These are phyloP conservation scores for Phenganax subtilis DNA, from an alignment of 92 coral and sea anemone species.

Conservation along the genomic window DNA sequence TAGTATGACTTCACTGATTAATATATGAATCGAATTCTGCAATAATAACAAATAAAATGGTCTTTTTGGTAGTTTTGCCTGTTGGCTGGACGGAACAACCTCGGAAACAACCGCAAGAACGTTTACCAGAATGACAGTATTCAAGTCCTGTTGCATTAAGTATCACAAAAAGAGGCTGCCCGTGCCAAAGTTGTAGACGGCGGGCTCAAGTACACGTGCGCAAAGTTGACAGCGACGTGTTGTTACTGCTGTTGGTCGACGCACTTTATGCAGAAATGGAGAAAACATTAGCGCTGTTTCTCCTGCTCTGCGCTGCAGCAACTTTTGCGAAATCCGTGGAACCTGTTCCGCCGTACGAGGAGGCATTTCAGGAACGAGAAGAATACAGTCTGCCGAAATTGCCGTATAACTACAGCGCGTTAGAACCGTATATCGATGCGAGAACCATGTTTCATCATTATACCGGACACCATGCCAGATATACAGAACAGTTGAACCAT, in stretches of 20 bases:
- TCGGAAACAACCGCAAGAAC: no score
- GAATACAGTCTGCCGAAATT: conserved; percentile 67
- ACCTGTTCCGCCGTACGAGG: conserved; percentile 35
- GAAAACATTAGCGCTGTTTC: neutral
- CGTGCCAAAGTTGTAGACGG: no score
- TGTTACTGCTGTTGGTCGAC: neutral
- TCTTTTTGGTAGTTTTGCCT: no score
- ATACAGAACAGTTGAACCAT: conserved; percentile 72
- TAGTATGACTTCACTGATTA: no score
- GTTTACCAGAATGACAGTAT: no score
- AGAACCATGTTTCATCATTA: conserved; percentile 78
- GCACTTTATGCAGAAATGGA: conserved; percentile 4
- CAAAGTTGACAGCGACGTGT: neutral
- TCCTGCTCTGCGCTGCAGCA: neutral
- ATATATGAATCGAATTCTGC: no score
- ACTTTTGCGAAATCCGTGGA: neutral
- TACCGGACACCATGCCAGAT: conserved; percentile 79
- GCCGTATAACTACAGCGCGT: conserved; percentile 64
- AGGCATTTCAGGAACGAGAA: conserved; percentile 52
- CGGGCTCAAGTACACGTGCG: no score
- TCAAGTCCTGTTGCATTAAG: no score
- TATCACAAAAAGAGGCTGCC: no score
- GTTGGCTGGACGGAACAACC: no score
- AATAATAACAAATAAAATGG: no score
- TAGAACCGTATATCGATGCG: conserved; percentile 80